Evolutionary conservation across 2,797 vertebrate species (phyloP), one percentile per base, ranked within the genome.

Genomic region (Hoplostethus mediterraneus): DNA sequence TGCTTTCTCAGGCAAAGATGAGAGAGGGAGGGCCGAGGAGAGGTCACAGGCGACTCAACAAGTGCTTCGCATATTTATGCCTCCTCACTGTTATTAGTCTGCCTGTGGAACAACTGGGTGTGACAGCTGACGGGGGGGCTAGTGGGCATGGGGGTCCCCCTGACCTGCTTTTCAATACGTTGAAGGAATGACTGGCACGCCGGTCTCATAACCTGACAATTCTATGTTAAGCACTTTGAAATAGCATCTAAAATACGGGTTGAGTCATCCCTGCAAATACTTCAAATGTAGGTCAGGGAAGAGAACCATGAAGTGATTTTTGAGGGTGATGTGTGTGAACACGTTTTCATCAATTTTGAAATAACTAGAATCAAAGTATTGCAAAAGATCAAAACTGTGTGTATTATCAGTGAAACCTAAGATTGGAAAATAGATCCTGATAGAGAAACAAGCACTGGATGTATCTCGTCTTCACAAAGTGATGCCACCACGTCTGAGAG

Each of bases 21-120:
- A 77, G 71, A 84, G 21, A 21, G n/a, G n/a, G 80, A 70, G 11
- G 69, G 63, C 47, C 51, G 33, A 65, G 63, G 55, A 67, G 83
- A 82, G 73, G 85, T 88, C 81, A 81, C 38, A 72, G 72, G 77
- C 8, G 1, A n/a, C 77, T 16, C 48, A 0, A 64, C 79, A 82
- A 76, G 75, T 79, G 85, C 65, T 57, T 25, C 53, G 49, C 77
- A 40, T 84, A 62, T 73, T 77, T 78, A 67, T 12, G 13, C 45
- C 38, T 44, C 82, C 33, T 63, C 36, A 0, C 25, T 61, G 17
- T n/a, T 72, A 75, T 69, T 77, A n/a, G 49, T 69, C 67, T 77
- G 76, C 62, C 13, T 5, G 8, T 5, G 53, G 64, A 70, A 76
- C 90, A 92, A 70, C 84, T 90, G 88, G 59, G 44, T 1, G 1